Evolutionary conservation across 2,888 invertebrate genomes (phyloP).

Genomic region (Auanema sp.): DNA sequence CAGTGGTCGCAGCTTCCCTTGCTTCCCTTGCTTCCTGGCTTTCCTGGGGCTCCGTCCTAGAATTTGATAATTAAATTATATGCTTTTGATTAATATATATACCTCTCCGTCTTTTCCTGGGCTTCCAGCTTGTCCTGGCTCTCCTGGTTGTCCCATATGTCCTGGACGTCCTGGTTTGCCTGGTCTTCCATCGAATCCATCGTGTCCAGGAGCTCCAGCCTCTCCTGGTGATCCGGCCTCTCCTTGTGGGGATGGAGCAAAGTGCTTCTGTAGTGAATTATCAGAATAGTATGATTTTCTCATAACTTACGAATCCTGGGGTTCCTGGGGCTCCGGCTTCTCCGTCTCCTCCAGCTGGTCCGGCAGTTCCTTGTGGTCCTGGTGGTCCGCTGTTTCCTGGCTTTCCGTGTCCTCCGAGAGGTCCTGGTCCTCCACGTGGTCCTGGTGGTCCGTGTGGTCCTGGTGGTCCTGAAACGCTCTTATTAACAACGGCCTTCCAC

Average conservation of each 20-base stretch:
- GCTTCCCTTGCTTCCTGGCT: slow-evolving; percentile 29
- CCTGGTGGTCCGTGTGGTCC: slow-evolving; percentile 31
- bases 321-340: slow-evolving; percentile 16
- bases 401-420: slow-evolving; percentile 41
- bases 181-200: slow-evolving; percentile 40
- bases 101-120: slow-evolving; percentile 41
- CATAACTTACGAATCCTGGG: slow-evolving; percentile 11
- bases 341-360: slow-evolving; percentile 35
- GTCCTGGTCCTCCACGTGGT: slow-evolving; percentile 38
- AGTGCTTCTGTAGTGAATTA: slow-evolving; percentile 6
- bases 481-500: too few species aligned
- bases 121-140: slow-evolving; percentile 36
- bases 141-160: slow-evolving; percentile 33
- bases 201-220: slow-evolving; percentile 40
- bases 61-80: too few species aligned
- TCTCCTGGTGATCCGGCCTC: slow-evolving; percentile 40
- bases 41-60: slow-evolving; percentile 36
- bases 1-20: slow-evolving; percentile 40
- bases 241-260: slow-evolving; percentile 21
- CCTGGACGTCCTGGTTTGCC: slow-evolving; percentile 44
- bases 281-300: neutral
- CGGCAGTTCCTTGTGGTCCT: slow-evolving; percentile 43
- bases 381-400: slow-evolving; percentile 40
- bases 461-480: slow-evolving; percentile 5
- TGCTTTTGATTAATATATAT: too few species aligned